Conservation (phyloP, 2,888 invertebrate genomes). For the Pristionchus exspectatus region DNA sequence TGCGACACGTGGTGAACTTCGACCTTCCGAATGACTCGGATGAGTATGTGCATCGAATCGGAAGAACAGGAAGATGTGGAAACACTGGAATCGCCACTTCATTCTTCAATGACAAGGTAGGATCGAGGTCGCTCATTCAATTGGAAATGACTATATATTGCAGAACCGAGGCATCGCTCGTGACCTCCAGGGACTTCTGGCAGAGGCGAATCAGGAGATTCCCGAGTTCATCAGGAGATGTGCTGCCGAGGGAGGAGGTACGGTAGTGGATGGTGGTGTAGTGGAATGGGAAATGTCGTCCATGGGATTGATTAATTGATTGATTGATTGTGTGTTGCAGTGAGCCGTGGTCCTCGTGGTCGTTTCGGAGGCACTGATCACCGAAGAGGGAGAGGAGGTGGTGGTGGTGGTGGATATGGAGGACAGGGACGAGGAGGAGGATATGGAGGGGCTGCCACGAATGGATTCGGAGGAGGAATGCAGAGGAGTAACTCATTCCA, state of each 20-base stretch:
- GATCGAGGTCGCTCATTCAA: not conserved
- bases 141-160: constrained; percentile 4
- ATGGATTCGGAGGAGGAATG: constrained; percentile 48
- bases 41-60: constrained; percentile 71
- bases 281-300: not conserved
- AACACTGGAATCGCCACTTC: constrained; percentile 68
- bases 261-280: constrained; percentile 6
- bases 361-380: constrained; percentile 59
- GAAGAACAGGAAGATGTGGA: constrained; percentile 70
- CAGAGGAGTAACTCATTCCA: constrained; percentile 28
- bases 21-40: constrained; percentile 69
- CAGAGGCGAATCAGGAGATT: constrained; percentile 66
- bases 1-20: constrained; percentile 66
- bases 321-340: not conserved
- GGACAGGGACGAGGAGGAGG: constrained; percentile 49
- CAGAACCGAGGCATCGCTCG: constrained; percentile 66
- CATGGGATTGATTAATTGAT: not conserved
- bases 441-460: not conserved
- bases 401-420: constrained; percentile 36
- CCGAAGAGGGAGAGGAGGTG: constrained; percentile 55
- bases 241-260: constrained; percentile 63
- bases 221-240: constrained; percentile 67
- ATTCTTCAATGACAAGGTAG: constrained; percentile 69
- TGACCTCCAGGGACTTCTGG: constrained; percentile 61
- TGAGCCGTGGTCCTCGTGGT: constrained; percentile 50